Conservation (phyloP, 2,888 invertebrate genomes). For the Zygothrica quintamaculata region DNA sequence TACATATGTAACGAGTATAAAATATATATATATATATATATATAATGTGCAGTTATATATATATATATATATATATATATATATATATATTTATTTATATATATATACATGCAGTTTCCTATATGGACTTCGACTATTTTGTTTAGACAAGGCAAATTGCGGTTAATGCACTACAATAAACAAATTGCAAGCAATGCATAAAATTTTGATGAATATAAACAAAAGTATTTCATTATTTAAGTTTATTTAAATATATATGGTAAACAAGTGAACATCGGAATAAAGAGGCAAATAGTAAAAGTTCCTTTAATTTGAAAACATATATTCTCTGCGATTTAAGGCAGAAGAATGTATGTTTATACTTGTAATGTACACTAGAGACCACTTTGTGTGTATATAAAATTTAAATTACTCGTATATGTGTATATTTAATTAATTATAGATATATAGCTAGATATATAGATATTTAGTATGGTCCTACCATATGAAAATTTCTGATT, state of each 20-base stretch:
- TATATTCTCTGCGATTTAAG: too few species aligned
- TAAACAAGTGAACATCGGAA: too few species aligned
- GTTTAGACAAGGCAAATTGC: conserved; percentile 50
- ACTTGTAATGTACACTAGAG: too few species aligned
- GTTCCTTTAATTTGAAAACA: too few species aligned
- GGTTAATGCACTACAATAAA: conserved; percentile 58
- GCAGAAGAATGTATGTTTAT: too few species aligned
- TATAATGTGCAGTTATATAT: not conserved
- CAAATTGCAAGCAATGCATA: conserved; percentile 39
- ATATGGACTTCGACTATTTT: conserved; percentile 46
- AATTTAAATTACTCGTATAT: too few species aligned
- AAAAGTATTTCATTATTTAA: not conserved
- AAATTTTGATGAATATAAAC: conserved; percentile 22
- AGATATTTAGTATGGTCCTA: not conserved
- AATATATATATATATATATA: conserved; percentile 22
- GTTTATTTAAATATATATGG: not conserved
- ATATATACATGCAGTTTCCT: conserved; percentile 33
- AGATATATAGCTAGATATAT: not conserved
- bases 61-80: conserved; percentile 7
- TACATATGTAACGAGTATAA: conserved; percentile 14
- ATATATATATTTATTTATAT: not conserved
- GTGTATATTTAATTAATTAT: too few species aligned
- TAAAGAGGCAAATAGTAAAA: too few species aligned
- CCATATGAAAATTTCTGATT: not conserved
- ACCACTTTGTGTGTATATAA: too few species aligned